These are phyloP conservation scores for Phrynosoma blainvillii DNA, from an alignment of 2,113 vertebrate species.

Conservation along the genomic window DNA sequence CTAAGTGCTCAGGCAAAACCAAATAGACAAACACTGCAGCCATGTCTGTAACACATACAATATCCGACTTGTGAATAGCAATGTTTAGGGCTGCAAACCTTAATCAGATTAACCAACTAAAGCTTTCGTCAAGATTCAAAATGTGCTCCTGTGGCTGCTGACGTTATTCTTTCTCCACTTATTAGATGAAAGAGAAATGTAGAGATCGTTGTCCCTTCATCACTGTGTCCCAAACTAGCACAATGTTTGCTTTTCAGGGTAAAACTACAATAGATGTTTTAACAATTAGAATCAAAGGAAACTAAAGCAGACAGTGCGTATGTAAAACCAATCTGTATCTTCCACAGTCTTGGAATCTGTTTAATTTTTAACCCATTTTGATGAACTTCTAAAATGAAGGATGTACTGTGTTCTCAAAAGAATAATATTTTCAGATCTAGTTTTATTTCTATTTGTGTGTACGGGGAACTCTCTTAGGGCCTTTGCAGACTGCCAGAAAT, in stretches of 20 bases:
- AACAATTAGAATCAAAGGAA: constrained; percentile 13
- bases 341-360: neutral
- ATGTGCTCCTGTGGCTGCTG: neutral
- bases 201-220: neutral
- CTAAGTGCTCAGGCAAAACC: neutral
- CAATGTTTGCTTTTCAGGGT: neutral
- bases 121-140: constrained; percentile 9
- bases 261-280: neutral
- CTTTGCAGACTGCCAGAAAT: too few relatives aligned
- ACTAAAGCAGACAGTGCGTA: neutral
- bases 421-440: neutral
- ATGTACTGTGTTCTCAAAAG: neutral
- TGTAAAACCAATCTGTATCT: neutral
- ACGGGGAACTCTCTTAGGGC: neutral
- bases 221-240: neutral
- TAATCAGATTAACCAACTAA: neutral
- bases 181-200: constrained; percentile 16
- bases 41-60: neutral
- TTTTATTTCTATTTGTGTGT: neutral
- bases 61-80: neutral
- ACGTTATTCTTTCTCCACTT: neutral
- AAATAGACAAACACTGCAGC: neutral
- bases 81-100: neutral
- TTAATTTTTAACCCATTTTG: constrained; percentile 1
- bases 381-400: neutral